These are phyloP conservation scores for Platycnemis pennipes DNA, from an alignment of 2,888 invertebrate species.

Conservation along the genomic window DNA sequence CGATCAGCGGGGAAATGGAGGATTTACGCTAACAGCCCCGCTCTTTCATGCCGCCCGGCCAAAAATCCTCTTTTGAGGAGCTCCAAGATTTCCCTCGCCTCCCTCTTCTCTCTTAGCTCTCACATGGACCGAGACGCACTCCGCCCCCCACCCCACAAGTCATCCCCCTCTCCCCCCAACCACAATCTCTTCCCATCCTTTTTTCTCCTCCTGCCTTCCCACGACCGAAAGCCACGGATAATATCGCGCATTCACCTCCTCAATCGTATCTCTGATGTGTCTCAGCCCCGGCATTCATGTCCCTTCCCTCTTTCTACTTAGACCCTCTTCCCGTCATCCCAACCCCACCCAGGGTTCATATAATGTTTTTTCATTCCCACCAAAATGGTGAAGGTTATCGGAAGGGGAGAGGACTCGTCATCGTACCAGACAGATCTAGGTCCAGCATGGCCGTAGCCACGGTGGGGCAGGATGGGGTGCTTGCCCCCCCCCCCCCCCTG, in stretches of 20 bases:
- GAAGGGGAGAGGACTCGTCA: too few relatives aligned
- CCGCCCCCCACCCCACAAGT: neutral
- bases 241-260: neutral
- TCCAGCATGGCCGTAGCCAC: too few relatives aligned
- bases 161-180: neutral
- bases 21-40: conserved; percentile 11
- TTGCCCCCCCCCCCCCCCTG: too few relatives aligned
- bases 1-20: conserved; percentile 22
- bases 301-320: neutral
- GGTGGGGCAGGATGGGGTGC: too few relatives aligned
- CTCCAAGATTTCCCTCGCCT: neutral
- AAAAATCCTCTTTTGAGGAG: conserved; percentile 11
- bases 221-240: neutral
- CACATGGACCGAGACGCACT: neutral
- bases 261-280: neutral
- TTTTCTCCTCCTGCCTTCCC: neutral
- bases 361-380: neutral
- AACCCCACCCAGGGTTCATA: neutral
- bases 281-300: neutral
- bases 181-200: neutral
- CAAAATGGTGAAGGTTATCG: too few relatives aligned
- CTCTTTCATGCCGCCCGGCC: neutral
- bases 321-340: neutral
- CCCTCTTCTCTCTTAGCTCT: neutral
- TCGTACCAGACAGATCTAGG: too few relatives aligned